phyloP scores from a whole-genome alignment of 2,888 invertebrate genomes.

The Calameuta pallipes region DNA sequence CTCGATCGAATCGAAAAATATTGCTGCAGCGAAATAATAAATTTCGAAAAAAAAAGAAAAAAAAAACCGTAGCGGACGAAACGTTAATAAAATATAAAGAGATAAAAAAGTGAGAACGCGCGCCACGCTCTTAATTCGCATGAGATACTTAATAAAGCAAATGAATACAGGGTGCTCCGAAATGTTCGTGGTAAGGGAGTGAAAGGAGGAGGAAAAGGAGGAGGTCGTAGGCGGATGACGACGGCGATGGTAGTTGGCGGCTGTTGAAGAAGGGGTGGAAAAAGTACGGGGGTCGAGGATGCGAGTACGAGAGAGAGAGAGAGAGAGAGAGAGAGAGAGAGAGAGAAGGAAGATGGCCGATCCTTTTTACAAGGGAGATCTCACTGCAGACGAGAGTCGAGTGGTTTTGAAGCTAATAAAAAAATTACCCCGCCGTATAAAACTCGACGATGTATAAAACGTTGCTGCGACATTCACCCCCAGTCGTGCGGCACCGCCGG shows the following conservation, averaged over 20 bases:
- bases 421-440: slow-evolving; percentile 58
- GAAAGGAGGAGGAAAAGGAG: slow-evolving; percentile 11
- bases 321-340: slow-evolving; percentile 13
- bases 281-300: background rate
- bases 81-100: slow-evolving; percentile 19
- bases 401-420: slow-evolving; percentile 62
- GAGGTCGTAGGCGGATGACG: background rate
- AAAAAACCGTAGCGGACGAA: slow-evolving; percentile 10
- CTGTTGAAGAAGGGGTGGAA: slow-evolving; percentile 14
- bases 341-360: slow-evolving; percentile 25
- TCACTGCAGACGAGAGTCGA: slow-evolving; percentile 48
- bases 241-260: slow-evolving; percentile 3
- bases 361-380: slow-evolving; percentile 42
- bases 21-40: background rate
- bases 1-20: background rate
- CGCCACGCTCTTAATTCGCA: slow-evolving; percentile 43
- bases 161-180: slow-evolving; percentile 44
- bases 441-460: slow-evolving; percentile 51
- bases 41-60: background rate
- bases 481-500: background rate
- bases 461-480: slow-evolving; percentile 40
- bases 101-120: slow-evolving; percentile 13
- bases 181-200: slow-evolving; percentile 24
- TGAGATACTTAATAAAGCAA: slow-evolving; percentile 50
- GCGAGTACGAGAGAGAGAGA: slow-evolving; percentile 19